Conservation (phyloP, 2,113 vertebrate species). For the Trachemys scripta region DNA sequence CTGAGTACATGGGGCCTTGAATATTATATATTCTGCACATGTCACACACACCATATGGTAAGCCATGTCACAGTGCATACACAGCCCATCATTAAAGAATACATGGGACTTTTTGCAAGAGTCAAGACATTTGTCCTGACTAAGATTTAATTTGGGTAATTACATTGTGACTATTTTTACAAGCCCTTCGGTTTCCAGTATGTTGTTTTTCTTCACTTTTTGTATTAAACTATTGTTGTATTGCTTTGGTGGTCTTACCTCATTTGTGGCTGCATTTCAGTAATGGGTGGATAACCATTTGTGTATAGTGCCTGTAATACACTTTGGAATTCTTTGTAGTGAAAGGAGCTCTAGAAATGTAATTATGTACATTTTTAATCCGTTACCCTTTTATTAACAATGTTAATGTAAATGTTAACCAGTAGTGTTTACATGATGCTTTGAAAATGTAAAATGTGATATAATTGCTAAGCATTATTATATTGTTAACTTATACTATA, state of each 20-base stretch:
- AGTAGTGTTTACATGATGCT: not conserved
- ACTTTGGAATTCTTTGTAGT: not conserved
- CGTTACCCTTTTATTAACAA: not conserved
- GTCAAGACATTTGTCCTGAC: not conserved
- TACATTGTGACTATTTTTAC: not conserved
- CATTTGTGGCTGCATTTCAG: not conserved
- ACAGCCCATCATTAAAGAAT: not conserved
- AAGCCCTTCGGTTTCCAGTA: not conserved
- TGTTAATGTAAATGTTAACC: not conserved
- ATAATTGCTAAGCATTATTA: not conserved
- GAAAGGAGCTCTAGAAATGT: not conserved
- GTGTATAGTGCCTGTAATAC: not conserved
- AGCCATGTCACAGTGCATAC: rapidly evolving
- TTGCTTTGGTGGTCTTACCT: not conserved
- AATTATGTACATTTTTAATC: not conserved
- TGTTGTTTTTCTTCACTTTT: not conserved
- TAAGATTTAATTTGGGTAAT: not conserved
- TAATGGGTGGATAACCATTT: not conserved
- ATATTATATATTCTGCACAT: rapidly evolving
- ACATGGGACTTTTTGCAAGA: not conserved
- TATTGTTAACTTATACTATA: not conserved
- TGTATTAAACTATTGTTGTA: not conserved
- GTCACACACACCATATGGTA: not conserved
- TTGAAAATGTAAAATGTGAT: not conserved
- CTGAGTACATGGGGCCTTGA: not conserved